Conservation (phyloP, 1,140 invertebrate genomes). For the Pristionchus pacificus region DNA sequence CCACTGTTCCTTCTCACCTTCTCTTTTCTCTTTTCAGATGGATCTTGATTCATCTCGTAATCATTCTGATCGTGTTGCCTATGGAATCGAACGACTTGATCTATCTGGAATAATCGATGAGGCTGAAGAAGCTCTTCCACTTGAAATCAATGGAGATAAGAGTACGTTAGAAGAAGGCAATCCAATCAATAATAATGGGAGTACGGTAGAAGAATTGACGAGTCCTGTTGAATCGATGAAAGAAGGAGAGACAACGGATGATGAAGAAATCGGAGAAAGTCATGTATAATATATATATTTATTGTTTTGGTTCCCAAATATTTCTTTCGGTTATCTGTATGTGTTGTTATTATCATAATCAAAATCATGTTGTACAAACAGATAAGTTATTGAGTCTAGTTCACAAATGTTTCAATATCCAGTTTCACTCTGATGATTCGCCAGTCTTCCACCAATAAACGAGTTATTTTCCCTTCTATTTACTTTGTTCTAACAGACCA, state of each 20-base stretch:
- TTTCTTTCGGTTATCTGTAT: too few species aligned
- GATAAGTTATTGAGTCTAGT: too few species aligned
- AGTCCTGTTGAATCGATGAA: background rate
- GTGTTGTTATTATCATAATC: too few species aligned
- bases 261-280: background rate
- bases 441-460: too few species aligned
- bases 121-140: background rate
- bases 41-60: background rate
- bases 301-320: too few species aligned
- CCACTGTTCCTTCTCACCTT: background rate
- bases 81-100: background rate
- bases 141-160: too few species aligned
- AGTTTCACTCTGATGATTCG: too few species aligned
- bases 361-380: too few species aligned
- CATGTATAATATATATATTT: background rate
- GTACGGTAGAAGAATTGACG: background rate
- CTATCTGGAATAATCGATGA: background rate
- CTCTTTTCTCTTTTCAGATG: background rate
- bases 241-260: background rate
- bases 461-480: too few species aligned
- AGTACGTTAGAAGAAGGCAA: background rate
- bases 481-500: too few species aligned
- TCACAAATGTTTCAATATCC: too few species aligned
- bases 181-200: too few species aligned
- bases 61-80: background rate